phyloP scores from a whole-genome alignment of 2,797 vertebrate species.

The Sphenopsis melanotis region DNA sequence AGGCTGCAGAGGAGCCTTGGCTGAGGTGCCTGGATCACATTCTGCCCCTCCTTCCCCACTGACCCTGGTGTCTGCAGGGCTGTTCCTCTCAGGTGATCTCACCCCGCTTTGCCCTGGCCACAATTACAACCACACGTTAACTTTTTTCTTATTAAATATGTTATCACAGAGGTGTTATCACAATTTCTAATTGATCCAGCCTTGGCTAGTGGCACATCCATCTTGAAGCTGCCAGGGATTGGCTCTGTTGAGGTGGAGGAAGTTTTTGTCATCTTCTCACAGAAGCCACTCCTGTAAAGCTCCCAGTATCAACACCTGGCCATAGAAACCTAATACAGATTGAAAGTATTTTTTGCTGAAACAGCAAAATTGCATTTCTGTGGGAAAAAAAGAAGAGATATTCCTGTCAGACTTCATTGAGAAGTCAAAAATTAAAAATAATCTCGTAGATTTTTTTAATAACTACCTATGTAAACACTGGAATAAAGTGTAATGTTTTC shows the following conservation, averaged over 20 bases:
- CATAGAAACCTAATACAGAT: not conserved
- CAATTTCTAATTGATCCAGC: not conserved
- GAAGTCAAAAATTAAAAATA: not conserved
- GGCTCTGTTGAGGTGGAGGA: not conserved
- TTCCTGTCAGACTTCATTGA: not conserved
- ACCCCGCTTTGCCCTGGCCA: rapidly evolving
- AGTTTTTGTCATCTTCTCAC: not conserved
- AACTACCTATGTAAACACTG: not conserved
- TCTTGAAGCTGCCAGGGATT: not conserved
- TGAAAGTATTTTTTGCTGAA: not conserved
- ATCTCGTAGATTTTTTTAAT: not conserved
- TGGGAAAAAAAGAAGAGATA: not conserved
- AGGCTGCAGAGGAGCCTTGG: not conserved
- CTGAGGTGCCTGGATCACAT: rapidly evolving
- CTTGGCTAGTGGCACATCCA: too few relatives aligned
- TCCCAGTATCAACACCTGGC: not conserved
- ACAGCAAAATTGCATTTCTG: not conserved
- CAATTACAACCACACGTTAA: rapidly evolving
- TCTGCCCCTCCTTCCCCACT: not conserved
- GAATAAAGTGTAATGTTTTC: not conserved
- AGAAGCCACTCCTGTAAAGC: not conserved
- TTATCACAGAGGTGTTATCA: too few relatives aligned
- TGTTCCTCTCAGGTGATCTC: too few relatives aligned
- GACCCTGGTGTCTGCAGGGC: not conserved
- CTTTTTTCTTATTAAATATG: not conserved